Base-by-base conservation (phyloP, 1,140 invertebrate genomes). In the Metopolophium dirhodum region DNA sequence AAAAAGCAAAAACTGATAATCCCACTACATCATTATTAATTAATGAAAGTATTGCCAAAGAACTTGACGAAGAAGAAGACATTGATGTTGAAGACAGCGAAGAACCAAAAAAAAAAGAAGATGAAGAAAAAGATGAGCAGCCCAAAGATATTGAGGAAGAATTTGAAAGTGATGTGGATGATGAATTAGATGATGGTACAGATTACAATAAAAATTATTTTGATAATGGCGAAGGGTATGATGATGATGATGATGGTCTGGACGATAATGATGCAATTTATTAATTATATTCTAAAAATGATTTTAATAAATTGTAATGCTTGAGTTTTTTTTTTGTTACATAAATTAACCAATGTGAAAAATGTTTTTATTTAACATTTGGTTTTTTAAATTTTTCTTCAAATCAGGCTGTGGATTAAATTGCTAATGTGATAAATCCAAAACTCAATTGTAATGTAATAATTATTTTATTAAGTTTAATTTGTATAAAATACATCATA, bases 211-310 rank as follows among this genome's bases (percentile, higher is more conserved):
- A 94, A 94, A 95, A 93, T 94, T 96, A 95, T 95, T 98, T 98
- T 95, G 98, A 98, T 95, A 98, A 98, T 95, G 98, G 98, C 30
- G 98, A 98, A 95, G 96, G 96, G 49, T 98, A 97, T 95, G 97
- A 98, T 94, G 95, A 95, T 54, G 97, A 98, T 94, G 98, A 98
- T 95, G 98, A 98, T 94, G 97, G 97, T 95, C 95, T 97, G 93
- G 98, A 98, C 95, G 97, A 98, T 57, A 93, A 93, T 96, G 98
- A 96, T 87, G 96, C 96, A 91, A 95, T 96, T 94, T 97, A 96
- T 95, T 97, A 91, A 94, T 68, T 61, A 30, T 61, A 18, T 54
- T 89, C 49, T 89, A 57, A 89, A 89, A 30, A 86, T 86, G 4
- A 9, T 86, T 86, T 26, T 11, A 86, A 26, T 86, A 47, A 3